Evolutionary conservation across 2,797 vertebrate genomes (phyloP).

Genomic region (Gypaetus barbatus): DNA sequence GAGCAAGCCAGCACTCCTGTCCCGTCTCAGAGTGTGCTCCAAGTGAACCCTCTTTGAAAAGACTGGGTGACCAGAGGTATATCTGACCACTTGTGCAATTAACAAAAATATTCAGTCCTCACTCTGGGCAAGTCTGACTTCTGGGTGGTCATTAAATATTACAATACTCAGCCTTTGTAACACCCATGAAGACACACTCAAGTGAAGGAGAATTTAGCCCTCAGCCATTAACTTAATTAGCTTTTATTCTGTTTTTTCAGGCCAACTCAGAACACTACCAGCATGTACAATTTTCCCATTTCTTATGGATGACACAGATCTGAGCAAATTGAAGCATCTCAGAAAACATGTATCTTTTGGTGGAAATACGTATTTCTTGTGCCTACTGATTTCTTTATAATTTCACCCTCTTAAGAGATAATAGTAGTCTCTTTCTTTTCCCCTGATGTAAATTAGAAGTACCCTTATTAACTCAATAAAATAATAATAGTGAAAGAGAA

Average conservation of each 20-base stretch:
- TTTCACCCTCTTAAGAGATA: not conserved
- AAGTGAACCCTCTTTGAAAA: not conserved
- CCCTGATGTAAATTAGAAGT: not conserved
- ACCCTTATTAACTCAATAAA: not conserved
- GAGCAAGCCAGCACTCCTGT: not conserved
- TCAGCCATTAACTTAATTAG: conserved; percentile 12
- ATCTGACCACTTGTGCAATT: not conserved
- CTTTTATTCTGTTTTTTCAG: not conserved
- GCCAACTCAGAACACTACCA: not conserved
- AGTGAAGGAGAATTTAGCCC: conserved; percentile 6
- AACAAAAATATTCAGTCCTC: not conserved
- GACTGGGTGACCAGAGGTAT: not conserved
- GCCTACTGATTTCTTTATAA: not conserved
- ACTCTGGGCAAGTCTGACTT: not conserved
- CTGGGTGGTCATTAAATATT: not conserved
- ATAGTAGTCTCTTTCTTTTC: not conserved
- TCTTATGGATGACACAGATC: not conserved
- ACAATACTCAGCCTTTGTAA: not conserved
- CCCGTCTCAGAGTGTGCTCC: accelerated
- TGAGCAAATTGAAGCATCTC: not conserved
- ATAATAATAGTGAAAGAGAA: not conserved
- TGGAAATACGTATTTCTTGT: not conserved
- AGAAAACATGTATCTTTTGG: not conserved
- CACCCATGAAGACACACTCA: not conserved
- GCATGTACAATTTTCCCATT: not conserved